Evolutionary conservation across 2,888 invertebrate genomes (phyloP).

Genomic region (Ormyrus pomaceus): DNA sequence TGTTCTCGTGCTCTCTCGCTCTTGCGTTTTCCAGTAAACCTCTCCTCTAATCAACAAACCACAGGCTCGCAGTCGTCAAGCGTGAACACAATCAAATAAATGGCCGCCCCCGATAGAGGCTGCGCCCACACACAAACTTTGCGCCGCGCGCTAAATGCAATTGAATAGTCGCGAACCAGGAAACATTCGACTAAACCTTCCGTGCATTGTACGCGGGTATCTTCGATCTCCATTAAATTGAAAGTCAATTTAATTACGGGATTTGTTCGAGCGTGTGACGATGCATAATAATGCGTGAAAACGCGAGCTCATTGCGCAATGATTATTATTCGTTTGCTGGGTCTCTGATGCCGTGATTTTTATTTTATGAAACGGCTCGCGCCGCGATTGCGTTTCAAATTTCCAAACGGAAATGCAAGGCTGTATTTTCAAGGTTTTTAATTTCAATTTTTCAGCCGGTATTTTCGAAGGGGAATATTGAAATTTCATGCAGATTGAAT

Average conservation of each 20-base stretch:
- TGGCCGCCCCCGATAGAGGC: not conserved
- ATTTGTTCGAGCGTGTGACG: slow-evolving; percentile 16
- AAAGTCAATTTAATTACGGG: slow-evolving; percentile 39
- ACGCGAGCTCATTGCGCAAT: not conserved
- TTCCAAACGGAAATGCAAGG: not conserved
- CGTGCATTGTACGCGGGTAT: slow-evolving; percentile 13
- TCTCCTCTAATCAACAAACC: slow-evolving; percentile 14
- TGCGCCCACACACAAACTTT: not conserved
- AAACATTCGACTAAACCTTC: not conserved
- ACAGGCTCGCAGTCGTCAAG: not conserved
- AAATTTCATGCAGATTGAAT: too few relatives aligned
- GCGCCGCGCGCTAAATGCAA: not conserved
- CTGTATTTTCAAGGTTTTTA: too few relatives aligned
- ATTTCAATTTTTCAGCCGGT: too few relatives aligned
- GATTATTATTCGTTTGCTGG: not conserved
- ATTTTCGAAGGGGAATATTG: too few relatives aligned
- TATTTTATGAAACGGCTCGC: not conserved
- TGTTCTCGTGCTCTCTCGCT: not conserved
- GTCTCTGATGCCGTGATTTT: not conserved
- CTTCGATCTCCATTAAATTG: slow-evolving; percentile 40
- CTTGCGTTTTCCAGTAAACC: not conserved
- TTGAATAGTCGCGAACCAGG: not conserved
- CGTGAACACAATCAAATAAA: slow-evolving; percentile 19
- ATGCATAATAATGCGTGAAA: not conserved
- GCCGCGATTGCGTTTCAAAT: not conserved